Conservation (phyloP, 30 jellyfish, hydroid and myxozoan genomes). For the Hydra vulgaris region DNA sequence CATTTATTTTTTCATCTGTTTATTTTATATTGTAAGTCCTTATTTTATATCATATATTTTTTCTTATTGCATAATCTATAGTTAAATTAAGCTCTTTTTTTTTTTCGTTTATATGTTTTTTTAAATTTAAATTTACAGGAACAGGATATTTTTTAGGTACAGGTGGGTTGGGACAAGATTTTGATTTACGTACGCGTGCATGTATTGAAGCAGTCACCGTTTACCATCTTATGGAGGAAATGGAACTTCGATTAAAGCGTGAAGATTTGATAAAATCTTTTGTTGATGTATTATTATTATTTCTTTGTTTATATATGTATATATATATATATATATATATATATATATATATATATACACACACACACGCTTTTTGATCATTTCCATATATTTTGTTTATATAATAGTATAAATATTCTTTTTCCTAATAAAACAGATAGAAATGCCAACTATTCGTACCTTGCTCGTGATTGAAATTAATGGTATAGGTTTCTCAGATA, state of each 20-base stretch:
- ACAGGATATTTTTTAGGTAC: constrained; percentile 23
- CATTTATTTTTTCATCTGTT: too few relatives aligned
- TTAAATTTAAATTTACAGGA: background rate
- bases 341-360: too few relatives aligned
- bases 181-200: constrained; percentile 78
- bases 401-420: too few relatives aligned
- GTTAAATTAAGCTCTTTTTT: too few relatives aligned
- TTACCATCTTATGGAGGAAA: constrained; percentile 55
- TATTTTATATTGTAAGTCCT: too few relatives aligned
- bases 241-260: constrained; percentile 43
- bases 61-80: too few relatives aligned
- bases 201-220: constrained; percentile 67
- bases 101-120: background rate
- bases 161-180: constrained; percentile 43
- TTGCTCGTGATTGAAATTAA: constrained; percentile 52
- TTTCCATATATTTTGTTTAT: too few relatives aligned
- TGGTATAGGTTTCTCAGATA: constrained; percentile 80
- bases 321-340: too few relatives aligned
- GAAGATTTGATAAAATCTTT: constrained; percentile 46
- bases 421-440: too few relatives aligned
- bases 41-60: too few relatives aligned
- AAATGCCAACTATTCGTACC: constrained; percentile 70
- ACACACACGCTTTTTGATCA: too few relatives aligned
- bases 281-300: constrained; percentile 31
- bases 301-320: background rate